Evolutionary conservation across 1,140 invertebrate genomes (phyloP).

Genomic region (Zaprionus ghesquierei): DNA sequence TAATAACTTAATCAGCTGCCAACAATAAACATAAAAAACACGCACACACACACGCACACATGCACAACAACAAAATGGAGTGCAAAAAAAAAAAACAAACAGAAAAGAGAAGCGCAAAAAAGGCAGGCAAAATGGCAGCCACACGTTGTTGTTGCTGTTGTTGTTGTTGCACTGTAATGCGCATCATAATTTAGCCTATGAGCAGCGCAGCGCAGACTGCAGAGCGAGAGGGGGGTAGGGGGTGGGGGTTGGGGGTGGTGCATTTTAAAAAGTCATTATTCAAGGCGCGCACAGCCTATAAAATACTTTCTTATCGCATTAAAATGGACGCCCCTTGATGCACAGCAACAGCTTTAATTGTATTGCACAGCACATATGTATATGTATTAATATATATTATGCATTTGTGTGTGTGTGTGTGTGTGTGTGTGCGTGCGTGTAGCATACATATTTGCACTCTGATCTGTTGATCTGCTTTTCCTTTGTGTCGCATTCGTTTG

Average conservation of each 20-base stretch:
- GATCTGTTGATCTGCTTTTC: neutral
- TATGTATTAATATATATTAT: neutral
- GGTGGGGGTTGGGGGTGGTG: neutral
- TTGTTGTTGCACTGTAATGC: constrained; percentile 13
- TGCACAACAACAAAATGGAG: neutral
- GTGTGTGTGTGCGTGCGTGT: neutral
- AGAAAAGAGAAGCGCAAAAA: neutral
- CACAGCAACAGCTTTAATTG: neutral
- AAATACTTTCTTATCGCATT: constrained; percentile 40
- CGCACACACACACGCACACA: neutral
- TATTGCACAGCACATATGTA: neutral
- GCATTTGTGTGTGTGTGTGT: neutral
- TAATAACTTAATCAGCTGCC: constrained; percentile 42
- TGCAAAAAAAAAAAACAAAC: neutral
- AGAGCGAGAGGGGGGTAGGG: neutral
- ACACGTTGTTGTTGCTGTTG: neutral
- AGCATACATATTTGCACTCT: neutral
- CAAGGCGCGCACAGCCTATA: constrained; percentile 15
- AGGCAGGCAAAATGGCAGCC: neutral
- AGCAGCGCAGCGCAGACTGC: neutral
- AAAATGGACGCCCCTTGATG: neutral
- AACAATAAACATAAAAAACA: constrained; percentile 36
- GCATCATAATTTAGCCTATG: constrained; percentile 23
- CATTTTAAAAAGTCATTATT: constrained; percentile 27
- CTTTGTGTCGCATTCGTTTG: neutral